These are phyloP conservation scores for Sussaba pulchella DNA, from an alignment of 2,888 invertebrate genomes.

Conservation along the genomic window DNA sequence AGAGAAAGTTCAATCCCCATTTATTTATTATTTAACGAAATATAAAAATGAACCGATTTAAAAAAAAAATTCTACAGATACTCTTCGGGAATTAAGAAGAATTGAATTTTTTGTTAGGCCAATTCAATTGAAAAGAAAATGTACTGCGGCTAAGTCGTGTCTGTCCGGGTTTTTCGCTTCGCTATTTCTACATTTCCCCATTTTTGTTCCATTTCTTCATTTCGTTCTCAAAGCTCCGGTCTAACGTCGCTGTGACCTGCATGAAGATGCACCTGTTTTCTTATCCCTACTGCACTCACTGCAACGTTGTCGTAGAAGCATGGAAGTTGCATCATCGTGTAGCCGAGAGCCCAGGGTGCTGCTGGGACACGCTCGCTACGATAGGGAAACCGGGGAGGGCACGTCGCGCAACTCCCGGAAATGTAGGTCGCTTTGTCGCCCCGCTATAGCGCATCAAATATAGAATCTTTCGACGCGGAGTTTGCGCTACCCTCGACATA, in stretches of 20 bases:
- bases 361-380: slow-evolving; percentile 3
- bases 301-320: slow-evolving; percentile 56
- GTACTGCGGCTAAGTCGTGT: too few species aligned
- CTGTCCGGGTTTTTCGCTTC: not conserved
- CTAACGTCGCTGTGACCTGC: slow-evolving; percentile 43
- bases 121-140: too few species aligned
- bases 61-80: too few species aligned
- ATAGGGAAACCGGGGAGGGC: slow-evolving; percentile 31
- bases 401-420: slow-evolving; percentile 67
- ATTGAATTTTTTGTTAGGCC: too few species aligned
- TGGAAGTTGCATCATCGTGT: slow-evolving; percentile 60
- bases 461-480: slow-evolving; percentile 65
- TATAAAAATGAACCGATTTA: too few species aligned
- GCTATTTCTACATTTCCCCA: slow-evolving; percentile 32
- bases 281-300: slow-evolving; percentile 47
- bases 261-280: slow-evolving; percentile 63
- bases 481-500: slow-evolving; percentile 54
- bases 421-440: slow-evolving; percentile 72
- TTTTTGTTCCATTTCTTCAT: slow-evolving; percentile 19
- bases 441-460: slow-evolving; percentile 67
- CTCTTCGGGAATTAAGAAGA: too few species aligned
- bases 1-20: too few species aligned
- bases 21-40: too few species aligned
- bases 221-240: not conserved
- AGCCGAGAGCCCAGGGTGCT: slow-evolving; percentile 18